Evolutionary conservation across 2,888 invertebrate genomes (phyloP).

Genomic region (Parochlus steinenii): DNA sequence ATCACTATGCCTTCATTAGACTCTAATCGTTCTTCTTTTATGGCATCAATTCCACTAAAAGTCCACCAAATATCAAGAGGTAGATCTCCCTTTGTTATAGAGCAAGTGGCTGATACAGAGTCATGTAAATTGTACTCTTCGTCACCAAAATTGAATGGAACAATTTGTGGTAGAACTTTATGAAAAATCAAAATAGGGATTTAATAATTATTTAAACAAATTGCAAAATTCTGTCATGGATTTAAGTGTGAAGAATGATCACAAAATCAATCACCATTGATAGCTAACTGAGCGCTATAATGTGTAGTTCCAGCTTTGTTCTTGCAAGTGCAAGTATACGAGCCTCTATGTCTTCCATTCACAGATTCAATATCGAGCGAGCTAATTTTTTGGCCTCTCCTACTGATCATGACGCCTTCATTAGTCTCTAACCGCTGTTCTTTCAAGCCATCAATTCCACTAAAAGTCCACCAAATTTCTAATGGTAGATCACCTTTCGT

Average conservation of each 20-base stretch:
- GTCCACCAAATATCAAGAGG: constrained; percentile 59
- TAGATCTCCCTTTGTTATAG: constrained; percentile 56
- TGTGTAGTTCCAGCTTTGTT: constrained; percentile 50
- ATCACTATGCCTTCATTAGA: constrained; percentile 38
- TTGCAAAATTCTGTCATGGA: constrained; percentile 11
- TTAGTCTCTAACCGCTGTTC: constrained; percentile 32
- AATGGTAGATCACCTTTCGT: constrained; percentile 67
- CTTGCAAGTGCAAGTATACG: constrained; percentile 56
- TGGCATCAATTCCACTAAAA: constrained; percentile 24
- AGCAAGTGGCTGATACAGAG: constrained; percentile 49
- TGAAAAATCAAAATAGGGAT: neutral
- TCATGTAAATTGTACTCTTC: constrained; percentile 48
- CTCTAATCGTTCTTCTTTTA: constrained; percentile 16
- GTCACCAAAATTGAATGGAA: constrained; percentile 37
- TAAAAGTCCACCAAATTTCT: constrained; percentile 48
- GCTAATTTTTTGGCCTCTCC: constrained; percentile 42
- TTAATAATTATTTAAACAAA: neutral
- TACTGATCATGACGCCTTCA: constrained; percentile 32
- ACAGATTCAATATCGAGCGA: constrained; percentile 50
- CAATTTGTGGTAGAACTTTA: constrained; percentile 38
- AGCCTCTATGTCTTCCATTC: constrained; percentile 50
- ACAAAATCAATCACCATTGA: constrained; percentile 42
- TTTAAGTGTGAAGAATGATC: constrained; percentile 2
- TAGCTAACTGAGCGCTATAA: constrained; percentile 48
- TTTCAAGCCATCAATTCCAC: constrained; percentile 36